phyloP scores from a whole-genome alignment of 2,113 vertebrate species.

The Pygoscelis adeliae region DNA sequence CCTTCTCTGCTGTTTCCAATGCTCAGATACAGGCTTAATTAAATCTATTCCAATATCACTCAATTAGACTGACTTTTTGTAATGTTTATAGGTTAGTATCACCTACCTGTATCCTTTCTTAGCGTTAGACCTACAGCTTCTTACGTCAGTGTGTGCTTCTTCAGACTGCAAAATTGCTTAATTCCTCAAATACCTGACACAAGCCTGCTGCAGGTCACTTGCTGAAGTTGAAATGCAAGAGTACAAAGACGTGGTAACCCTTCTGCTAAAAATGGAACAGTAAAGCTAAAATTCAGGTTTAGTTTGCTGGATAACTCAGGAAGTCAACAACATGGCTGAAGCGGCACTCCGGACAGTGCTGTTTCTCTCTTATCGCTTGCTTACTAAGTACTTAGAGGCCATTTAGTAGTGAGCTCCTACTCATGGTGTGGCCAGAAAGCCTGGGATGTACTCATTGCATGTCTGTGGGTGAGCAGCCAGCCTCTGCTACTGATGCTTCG shows the following conservation, averaged over 20 bases:
- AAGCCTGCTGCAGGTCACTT: not conserved
- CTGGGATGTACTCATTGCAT: rapidly evolving
- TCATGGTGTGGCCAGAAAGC: not conserved
- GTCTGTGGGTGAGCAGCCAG: not conserved
- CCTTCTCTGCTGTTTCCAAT: not conserved
- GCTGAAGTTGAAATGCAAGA: not conserved
- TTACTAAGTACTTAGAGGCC: not conserved
- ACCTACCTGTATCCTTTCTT: not conserved
- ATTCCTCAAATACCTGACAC: not conserved
- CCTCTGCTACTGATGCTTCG: not conserved
- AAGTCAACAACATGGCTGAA: rapidly evolving
- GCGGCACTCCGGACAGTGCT: not conserved
- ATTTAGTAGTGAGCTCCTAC: rapidly evolving
- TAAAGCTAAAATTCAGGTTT: rapidly evolving
- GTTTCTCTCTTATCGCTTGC: rapidly evolving
- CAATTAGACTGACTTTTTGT: not conserved
- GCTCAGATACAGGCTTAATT: not conserved
- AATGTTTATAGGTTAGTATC: not conserved
- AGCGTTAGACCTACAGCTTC: not conserved
- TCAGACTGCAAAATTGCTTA: not conserved
- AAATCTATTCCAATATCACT: not conserved
- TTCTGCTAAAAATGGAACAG: not conserved
- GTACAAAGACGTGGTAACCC: rapidly evolving
- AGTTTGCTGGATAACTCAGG: not conserved
- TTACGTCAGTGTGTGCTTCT: rapidly evolving